Conservation (phyloP, 2,113 vertebrate genomes). For the Epinephelus fuscoguttatus region DNA sequence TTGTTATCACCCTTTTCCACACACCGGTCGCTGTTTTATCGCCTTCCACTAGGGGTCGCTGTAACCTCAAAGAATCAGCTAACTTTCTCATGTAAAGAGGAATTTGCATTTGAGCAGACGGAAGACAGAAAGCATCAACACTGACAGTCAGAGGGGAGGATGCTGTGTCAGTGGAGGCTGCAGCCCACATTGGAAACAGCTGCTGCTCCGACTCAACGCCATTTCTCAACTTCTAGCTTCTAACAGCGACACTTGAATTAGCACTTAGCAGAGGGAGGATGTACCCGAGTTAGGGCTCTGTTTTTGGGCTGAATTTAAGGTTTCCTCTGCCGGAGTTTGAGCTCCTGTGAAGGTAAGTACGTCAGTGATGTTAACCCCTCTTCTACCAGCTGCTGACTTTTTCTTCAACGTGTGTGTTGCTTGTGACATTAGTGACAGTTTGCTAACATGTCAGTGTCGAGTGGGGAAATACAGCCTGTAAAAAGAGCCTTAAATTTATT, state of each 20-base stretch:
- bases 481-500: neutral
- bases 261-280: neutral
- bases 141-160: conserved; percentile 5
- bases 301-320: neutral
- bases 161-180: conserved; percentile 50
- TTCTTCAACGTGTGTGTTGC: neutral
- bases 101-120: conserved; percentile 34
- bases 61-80: neutral
- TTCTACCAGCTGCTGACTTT: neutral
- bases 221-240: conserved; percentile 31
- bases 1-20: no score
- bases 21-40: neutral
- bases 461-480: neutral
- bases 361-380: neutral
- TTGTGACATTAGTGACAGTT: neutral
- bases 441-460: neutral
- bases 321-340: conserved; percentile 35
- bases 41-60: conserved; percentile 61
- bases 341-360: conserved; percentile 55
- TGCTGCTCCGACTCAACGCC: neutral
- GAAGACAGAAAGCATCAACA: conserved; percentile 35
- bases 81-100: conserved; percentile 19
- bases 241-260: neutral
- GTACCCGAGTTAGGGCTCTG: conserved; percentile 15
- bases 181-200: conserved; percentile 18